Evolutionary conservation across 2,888 invertebrate species (phyloP).

Genomic region (Thelaira solivaga): DNA sequence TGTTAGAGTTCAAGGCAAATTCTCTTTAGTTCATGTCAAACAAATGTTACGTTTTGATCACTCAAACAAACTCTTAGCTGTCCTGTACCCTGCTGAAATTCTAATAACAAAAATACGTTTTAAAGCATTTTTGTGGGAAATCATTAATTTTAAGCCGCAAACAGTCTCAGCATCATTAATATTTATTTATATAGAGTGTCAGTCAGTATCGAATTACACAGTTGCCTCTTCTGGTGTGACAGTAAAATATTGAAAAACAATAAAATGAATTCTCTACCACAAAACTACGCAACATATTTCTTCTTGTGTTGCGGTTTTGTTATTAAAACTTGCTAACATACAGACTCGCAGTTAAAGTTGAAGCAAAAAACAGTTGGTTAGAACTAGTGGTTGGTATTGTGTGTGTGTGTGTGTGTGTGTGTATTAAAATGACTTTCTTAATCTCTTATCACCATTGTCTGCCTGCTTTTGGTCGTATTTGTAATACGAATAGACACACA

Average conservation of each 20-base stretch:
- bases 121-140: constrained; percentile 1
- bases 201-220: constrained; percentile 21
- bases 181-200: constrained; percentile 29
- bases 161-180: constrained; percentile 37
- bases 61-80: too few species aligned
- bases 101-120: not conserved
- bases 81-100: not conserved
- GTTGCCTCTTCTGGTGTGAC: not conserved
- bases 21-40: too few species aligned
- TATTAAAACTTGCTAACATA: too few species aligned
- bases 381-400: too few species aligned
- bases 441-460: not conserved
- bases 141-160: constrained; percentile 45
- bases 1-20: too few species aligned
- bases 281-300: constrained; percentile 36
- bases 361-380: too few species aligned
- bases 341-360: constrained; percentile 6
- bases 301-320: constrained; percentile 26
- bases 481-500: constrained; percentile 14
- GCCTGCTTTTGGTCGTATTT: constrained; percentile 1
- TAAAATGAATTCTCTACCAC: constrained; percentile 1
- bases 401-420: too few species aligned
- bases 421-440: constrained; percentile 3
- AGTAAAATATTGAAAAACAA: constrained; percentile 7
- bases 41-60: too few species aligned